phyloP scores from a whole-genome alignment of 2,888 invertebrate species.

The Eudasyphora cyanicolor region DNA sequence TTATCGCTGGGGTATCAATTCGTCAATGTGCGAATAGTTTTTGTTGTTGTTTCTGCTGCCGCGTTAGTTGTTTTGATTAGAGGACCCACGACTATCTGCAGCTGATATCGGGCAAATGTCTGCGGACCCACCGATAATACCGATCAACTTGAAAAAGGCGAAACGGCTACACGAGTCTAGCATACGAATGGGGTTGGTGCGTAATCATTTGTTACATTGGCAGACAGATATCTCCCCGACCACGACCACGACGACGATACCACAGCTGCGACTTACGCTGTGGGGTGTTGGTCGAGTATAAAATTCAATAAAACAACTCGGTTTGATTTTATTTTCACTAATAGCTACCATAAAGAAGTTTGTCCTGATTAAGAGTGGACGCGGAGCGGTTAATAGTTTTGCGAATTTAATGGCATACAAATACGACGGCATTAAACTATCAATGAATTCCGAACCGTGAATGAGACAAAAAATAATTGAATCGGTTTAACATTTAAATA shows the following conservation, averaged over 20 bases:
- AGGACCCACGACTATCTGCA: constrained; percentile 46
- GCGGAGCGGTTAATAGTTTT: background rate
- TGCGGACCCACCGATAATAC: constrained; percentile 59
- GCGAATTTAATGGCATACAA: constrained; percentile 5
- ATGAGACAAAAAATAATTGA: background rate
- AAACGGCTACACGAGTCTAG: background rate
- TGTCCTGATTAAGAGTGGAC: constrained; percentile 33
- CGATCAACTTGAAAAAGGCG: constrained; percentile 17
- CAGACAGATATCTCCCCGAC: constrained; percentile 11
- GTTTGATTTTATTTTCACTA: constrained; percentile 39
- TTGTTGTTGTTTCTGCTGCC: background rate
- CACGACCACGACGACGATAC: background rate
- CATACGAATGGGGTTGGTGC: constrained; percentile 12
- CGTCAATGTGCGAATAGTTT: constrained; percentile 15
- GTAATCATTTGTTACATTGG: constrained; percentile 3
- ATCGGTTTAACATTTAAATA: background rate
- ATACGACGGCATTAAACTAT: background rate
- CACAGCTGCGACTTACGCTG: background rate
- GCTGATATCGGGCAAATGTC: constrained; percentile 59
- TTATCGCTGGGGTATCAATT: constrained; percentile 52
- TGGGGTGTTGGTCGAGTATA: constrained; percentile 22
- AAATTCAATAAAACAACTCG: constrained; percentile 44
- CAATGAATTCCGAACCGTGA: background rate
- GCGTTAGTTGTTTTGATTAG: constrained; percentile 29
- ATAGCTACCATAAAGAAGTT: constrained; percentile 49